phyloP scores from a whole-genome alignment of 2,113 vertebrate genomes.

The Lonchura striata region DNA sequence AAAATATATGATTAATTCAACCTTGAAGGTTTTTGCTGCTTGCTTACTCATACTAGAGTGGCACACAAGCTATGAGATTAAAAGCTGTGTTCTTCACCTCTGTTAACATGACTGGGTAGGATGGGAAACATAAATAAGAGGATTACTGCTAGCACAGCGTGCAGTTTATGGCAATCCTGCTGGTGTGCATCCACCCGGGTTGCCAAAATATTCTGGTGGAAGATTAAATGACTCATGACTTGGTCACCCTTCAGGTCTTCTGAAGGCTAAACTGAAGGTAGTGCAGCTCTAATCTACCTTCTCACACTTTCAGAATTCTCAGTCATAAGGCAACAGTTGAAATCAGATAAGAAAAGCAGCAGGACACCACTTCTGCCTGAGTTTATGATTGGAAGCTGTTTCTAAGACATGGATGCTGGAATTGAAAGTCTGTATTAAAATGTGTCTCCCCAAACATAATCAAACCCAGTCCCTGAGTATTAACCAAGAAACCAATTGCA shows the following conservation, averaged over 20 bases:
- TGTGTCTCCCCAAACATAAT: neutral
- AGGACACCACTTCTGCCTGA: neutral
- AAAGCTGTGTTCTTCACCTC: neutral
- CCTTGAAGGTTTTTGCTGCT: neutral
- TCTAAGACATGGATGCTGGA: neutral
- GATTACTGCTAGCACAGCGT: neutral
- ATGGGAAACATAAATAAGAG: neutral
- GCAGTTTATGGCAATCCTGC: neutral
- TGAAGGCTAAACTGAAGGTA: neutral
- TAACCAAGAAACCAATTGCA: neutral
- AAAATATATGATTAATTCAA: neutral
- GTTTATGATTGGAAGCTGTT: neutral
- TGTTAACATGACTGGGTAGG: neutral
- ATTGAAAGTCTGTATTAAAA: neutral
- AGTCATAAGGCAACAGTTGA: neutral
- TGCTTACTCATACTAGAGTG: neutral
- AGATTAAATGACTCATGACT: neutral
- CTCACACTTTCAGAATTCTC: neutral
- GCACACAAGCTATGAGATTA: neutral
- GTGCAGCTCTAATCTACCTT: neutral
- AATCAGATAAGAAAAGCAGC: neutral
- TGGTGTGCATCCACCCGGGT: accelerated
- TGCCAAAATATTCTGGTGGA: accelerated
- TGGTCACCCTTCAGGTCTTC: neutral
- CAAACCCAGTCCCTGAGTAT: neutral